phyloP scores from a whole-genome alignment of 2,888 invertebrate genomes.

The Teleiodes luculella region DNA sequence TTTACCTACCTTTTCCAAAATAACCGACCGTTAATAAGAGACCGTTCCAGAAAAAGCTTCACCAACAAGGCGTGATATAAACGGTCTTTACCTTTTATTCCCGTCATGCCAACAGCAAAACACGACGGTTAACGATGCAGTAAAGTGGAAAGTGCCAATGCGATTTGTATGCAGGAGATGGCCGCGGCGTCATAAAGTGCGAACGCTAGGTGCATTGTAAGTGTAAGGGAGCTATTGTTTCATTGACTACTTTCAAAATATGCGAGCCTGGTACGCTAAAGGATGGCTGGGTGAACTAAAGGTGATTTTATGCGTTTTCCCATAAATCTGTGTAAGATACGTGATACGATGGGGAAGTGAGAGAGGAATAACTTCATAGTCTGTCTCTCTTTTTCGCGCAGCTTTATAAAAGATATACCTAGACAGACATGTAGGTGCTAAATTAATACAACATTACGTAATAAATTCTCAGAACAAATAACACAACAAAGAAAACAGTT shows the following conservation, averaged over 20 bases:
- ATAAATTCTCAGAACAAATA: too few relatives aligned
- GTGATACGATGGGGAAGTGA: neutral
- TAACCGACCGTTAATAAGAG: too few relatives aligned
- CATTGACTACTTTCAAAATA: constrained; percentile 1
- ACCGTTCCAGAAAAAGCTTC: neutral
- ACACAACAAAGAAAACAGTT: too few relatives aligned
- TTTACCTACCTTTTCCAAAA: too few relatives aligned
- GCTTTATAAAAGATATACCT: too few relatives aligned
- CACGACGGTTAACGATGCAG: constrained; percentile 47
- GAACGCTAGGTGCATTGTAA: constrained; percentile 59
- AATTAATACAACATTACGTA: too few relatives aligned
- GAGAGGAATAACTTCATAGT: neutral
- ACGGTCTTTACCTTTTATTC: constrained; percentile 26
- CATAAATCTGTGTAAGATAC: neutral
- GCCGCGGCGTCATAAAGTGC: constrained; percentile 54
- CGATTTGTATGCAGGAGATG: constrained; percentile 63
- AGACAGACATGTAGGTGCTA: too few relatives aligned
- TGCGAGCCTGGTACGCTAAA: constrained; percentile 1
- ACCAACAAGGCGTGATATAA: neutral
- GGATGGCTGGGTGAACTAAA: neutral
- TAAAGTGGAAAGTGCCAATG: constrained; percentile 54
- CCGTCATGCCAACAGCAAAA: constrained; percentile 38
- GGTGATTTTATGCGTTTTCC: neutral
- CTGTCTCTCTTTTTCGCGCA: neutral
- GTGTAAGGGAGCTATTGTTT: constrained; percentile 3